phyloP scores from a whole-genome alignment of 53 echinoderm and acorn worm species.

The Paelopatides confundens region DNA sequence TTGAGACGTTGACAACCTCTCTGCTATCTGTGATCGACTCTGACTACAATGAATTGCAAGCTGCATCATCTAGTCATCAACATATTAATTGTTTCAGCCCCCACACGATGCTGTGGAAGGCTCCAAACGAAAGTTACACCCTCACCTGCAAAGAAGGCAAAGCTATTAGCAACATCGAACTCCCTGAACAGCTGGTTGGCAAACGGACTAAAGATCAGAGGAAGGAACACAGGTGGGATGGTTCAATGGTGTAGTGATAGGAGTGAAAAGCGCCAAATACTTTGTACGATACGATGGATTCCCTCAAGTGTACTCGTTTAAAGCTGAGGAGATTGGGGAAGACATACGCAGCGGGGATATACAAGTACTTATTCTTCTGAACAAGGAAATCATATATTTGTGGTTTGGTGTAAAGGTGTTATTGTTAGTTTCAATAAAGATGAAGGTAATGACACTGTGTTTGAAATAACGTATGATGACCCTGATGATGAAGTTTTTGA shows the following conservation, averaged over 20 bases:
- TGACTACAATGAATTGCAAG: not conserved
- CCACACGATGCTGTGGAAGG: slow-evolving; percentile 16
- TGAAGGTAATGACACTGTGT: not conserved
- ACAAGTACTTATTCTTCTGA: not conserved
- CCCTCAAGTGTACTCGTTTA: no score
- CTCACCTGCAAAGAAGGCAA: slow-evolving; percentile 4
- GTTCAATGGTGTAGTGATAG: not conserved
- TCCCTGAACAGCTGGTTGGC: slow-evolving; percentile 16
- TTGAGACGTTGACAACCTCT: not conserved
- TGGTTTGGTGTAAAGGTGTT: slow-evolving; percentile 16
- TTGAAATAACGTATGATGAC: not conserved
- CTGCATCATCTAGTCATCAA: not conserved
- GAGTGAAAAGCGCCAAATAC: not conserved
- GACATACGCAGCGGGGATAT: no score
- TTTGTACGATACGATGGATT: slow-evolving; percentile 16
- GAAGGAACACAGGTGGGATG: not conserved
- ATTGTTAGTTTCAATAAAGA: not conserved
- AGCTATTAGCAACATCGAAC: not conserved
- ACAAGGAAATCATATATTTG: not conserved
- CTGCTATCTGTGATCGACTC: not conserved
- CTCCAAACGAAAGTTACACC: not conserved
- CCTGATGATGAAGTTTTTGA: not conserved
- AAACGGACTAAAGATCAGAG: slow-evolving; percentile 7
- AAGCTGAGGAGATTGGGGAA: no score
- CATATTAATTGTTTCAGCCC: not conserved